Evolutionary conservation across 1,140 invertebrate species (phyloP).

Genomic region (Diprion similis): DNA sequence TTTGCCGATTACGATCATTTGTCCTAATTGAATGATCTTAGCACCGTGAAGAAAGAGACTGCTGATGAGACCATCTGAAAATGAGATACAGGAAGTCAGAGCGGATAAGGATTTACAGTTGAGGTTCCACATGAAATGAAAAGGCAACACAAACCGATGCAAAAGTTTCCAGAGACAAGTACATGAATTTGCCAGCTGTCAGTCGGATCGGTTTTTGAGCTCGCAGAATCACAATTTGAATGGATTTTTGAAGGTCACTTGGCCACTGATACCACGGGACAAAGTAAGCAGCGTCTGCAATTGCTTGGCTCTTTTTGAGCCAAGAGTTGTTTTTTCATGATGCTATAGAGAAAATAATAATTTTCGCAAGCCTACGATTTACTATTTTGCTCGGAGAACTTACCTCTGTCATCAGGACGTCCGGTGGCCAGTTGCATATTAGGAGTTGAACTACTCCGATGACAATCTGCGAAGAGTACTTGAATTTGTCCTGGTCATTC

Average conservation of each 20-base stretch:
- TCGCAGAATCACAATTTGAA: constrained; percentile 41
- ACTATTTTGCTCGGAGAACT: neutral
- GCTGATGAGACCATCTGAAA: constrained; percentile 34
- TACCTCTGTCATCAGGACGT: constrained; percentile 31
- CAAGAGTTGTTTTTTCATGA: too few relatives aligned
- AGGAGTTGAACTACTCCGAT: constrained; percentile 32
- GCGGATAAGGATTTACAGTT: too few relatives aligned
- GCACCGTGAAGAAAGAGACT: constrained; percentile 33
- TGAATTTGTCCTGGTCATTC: constrained; percentile 29
- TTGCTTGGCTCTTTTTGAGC: neutral
- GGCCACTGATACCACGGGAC: neutral
- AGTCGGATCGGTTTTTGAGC: constrained; percentile 50
- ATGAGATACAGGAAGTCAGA: neutral
- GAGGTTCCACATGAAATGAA: too few relatives aligned
- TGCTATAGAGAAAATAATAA: too few relatives aligned
- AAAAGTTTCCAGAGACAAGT: constrained; percentile 56
- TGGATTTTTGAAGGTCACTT: neutral
- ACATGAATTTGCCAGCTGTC: constrained; percentile 49
- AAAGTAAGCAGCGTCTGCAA: constrained; percentile 9
- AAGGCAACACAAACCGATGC: constrained; percentile 17
- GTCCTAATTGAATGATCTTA: constrained; percentile 8
- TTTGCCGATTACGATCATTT: too few relatives aligned
- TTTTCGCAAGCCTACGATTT: too few relatives aligned
- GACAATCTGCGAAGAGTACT: constrained; percentile 26
- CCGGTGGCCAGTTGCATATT: constrained; percentile 36